These are phyloP conservation scores for Sebastes taczanowskii DNA, from an alignment of 2,797 vertebrate genomes.

Conservation along the genomic window DNA sequence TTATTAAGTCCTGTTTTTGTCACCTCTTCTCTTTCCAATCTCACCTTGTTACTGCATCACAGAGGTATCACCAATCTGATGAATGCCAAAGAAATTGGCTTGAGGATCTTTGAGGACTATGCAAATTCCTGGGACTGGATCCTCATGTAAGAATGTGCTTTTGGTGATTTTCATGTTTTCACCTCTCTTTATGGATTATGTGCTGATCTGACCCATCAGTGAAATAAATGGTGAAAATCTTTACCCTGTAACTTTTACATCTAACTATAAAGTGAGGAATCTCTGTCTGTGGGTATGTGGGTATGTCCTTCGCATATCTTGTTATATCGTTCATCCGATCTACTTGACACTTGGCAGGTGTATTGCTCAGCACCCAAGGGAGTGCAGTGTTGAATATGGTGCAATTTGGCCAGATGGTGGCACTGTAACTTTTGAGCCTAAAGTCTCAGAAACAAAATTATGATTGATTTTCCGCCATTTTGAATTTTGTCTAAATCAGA, in stretches of 20 bases:
- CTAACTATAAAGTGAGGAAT: background rate
- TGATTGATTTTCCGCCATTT: too few relatives aligned
- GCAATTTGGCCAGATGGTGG: too few relatives aligned
- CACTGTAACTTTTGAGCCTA: too few relatives aligned
- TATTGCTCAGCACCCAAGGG: too few relatives aligned
- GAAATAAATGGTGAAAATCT: background rate
- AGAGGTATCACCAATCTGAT: constrained; percentile 89
- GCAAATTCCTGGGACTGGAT: constrained; percentile 96
- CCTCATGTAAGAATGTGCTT: constrained; percentile 87
- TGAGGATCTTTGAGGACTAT: constrained; percentile 96
- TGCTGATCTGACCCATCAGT: background rate
- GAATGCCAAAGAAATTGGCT: constrained; percentile 88
- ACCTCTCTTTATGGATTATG: background rate
- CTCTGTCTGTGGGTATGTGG: too few relatives aligned
- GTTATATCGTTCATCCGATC: too few relatives aligned
- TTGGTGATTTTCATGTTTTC: background rate
- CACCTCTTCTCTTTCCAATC: constrained; percentile 12
- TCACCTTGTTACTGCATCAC: constrained; percentile 52
- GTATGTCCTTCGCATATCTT: too few relatives aligned
- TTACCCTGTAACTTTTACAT: background rate
- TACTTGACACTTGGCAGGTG: too few relatives aligned
- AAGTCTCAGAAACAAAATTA: too few relatives aligned
- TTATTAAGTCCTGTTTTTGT: constrained; percentile 4
- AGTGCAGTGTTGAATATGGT: too few relatives aligned
- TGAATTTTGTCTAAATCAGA: too few relatives aligned